Evolutionary conservation across 2,113 vertebrate genomes (phyloP).

Genomic region (Gallinago media): DNA sequence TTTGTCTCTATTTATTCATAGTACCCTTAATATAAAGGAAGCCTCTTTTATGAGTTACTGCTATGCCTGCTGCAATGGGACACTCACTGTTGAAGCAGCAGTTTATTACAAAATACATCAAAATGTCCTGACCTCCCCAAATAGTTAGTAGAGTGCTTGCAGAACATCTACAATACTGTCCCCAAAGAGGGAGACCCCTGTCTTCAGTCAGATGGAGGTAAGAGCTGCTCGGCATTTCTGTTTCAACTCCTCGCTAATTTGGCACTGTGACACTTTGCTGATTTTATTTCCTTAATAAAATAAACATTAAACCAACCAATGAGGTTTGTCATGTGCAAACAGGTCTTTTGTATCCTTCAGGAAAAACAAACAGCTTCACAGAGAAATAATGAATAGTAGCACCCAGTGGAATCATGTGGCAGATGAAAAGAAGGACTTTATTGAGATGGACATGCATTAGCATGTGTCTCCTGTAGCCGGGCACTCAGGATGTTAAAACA

Average conservation of each 20-base stretch:
- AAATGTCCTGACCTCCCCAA: neutral
- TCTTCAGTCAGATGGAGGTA: neutral
- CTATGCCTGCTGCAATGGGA: neutral
- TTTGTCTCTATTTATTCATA: neutral
- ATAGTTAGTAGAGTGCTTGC: neutral
- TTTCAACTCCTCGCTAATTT: neutral
- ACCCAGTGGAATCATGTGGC: neutral
- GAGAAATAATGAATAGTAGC: neutral
- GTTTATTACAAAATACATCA: neutral
- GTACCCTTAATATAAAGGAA: neutral
- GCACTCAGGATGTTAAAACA: neutral
- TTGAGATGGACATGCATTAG: neutral
- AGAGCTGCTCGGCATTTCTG: neutral
- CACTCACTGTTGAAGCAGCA: neutral
- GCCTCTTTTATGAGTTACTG: neutral
- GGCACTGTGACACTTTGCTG: fast-evolving
- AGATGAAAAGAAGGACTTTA: neutral
- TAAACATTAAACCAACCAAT: neutral
- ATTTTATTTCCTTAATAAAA: neutral
- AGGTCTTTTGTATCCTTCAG: neutral
- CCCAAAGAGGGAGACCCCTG: neutral
- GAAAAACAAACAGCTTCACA: neutral
- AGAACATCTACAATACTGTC: neutral
- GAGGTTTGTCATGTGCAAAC: neutral
- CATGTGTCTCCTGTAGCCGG: neutral